A percentile compares a stretch with the other conserved stretches of the same genome.
These are phyloP conservation scores for Balaenoptera acutorostrata DNA, from an alignment of 2,113 vertebrate genomes.

Conservation along the genomic window DNA sequence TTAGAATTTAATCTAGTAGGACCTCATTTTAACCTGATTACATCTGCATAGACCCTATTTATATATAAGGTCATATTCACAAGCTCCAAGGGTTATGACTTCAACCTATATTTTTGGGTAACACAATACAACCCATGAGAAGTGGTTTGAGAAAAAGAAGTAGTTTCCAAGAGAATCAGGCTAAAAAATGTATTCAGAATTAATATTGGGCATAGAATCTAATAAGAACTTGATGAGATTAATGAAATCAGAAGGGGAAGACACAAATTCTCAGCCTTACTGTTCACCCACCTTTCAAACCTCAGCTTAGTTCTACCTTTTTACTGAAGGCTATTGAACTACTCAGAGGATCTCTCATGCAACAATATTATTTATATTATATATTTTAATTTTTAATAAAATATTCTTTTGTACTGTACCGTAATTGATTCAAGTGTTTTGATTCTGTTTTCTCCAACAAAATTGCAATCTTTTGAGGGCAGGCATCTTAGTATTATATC, in stretches of 20 bases:
- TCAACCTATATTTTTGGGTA: background rate
- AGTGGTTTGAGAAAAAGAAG: background rate
- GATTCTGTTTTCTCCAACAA: background rate
- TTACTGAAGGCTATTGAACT: background rate
- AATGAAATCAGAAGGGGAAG: background rate
- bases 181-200: background rate
- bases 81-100: background rate
- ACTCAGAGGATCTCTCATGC: background rate
- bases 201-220: background rate
- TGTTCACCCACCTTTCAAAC: background rate
- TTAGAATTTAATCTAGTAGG: background rate
- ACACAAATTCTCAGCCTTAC: background rate
- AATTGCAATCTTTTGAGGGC: background rate
- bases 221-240: background rate
- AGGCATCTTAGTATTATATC: background rate
- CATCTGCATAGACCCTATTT: background rate
- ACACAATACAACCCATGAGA: background rate
- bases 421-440: background rate
- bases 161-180: background rate
- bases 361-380: background rate
- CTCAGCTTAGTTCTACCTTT: background rate
- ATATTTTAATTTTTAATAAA: background rate
- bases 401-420: background rate
- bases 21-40: background rate
- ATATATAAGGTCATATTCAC: background rate